These are phyloP conservation scores for Crypturellus tataupa DNA, from an alignment of 2,797 vertebrate genomes.

Conservation along the genomic window DNA sequence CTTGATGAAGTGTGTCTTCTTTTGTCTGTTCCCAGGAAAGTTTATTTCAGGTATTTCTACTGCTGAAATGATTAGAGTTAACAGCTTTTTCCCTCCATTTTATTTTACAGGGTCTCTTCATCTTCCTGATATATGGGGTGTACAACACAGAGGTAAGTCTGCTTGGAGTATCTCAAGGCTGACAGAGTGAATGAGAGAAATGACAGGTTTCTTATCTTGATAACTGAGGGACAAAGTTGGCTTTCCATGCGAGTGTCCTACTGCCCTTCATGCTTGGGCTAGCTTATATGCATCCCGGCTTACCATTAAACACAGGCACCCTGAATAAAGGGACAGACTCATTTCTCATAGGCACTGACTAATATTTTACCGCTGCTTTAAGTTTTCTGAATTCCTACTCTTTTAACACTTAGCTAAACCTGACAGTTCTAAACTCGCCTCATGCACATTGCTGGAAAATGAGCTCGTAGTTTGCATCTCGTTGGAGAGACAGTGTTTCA, in stretches of 20 bases:
- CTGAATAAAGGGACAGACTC: slow-evolving; percentile 92
- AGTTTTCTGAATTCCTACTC: slow-evolving; percentile 86
- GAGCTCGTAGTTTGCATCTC: background rate
- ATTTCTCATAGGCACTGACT: slow-evolving; percentile 96
- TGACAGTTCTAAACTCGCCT: background rate
- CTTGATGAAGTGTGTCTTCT: slow-evolving; percentile 89
- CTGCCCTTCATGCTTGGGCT: slow-evolving; percentile 99
- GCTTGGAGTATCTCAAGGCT: slow-evolving; percentile 99
- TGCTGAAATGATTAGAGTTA: slow-evolving; percentile 87
- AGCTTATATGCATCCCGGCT: slow-evolving; percentile 97
- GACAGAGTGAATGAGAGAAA: slow-evolving; percentile 99
- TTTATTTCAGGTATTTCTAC: slow-evolving; percentile 86
- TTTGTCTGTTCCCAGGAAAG: slow-evolving; percentile 87
- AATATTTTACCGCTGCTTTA: slow-evolving; percentile 97
- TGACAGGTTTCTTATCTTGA: slow-evolving; percentile 99
- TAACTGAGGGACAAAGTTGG: slow-evolving; percentile 89
- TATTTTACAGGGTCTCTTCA: slow-evolving; percentile 97
- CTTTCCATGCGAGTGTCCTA: slow-evolving; percentile 90
- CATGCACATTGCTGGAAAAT: background rate
- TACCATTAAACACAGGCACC: slow-evolving; percentile 98
- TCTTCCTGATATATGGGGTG: slow-evolving; percentile 99
- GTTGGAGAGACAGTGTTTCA: background rate
- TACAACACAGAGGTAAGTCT: slow-evolving; percentile 99
- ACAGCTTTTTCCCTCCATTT: slow-evolving; percentile 85
- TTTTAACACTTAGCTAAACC: slow-evolving; percentile 68